Conservation (phyloP, 2,113 vertebrate genomes). For the Bombycilla garrulus region DNA sequence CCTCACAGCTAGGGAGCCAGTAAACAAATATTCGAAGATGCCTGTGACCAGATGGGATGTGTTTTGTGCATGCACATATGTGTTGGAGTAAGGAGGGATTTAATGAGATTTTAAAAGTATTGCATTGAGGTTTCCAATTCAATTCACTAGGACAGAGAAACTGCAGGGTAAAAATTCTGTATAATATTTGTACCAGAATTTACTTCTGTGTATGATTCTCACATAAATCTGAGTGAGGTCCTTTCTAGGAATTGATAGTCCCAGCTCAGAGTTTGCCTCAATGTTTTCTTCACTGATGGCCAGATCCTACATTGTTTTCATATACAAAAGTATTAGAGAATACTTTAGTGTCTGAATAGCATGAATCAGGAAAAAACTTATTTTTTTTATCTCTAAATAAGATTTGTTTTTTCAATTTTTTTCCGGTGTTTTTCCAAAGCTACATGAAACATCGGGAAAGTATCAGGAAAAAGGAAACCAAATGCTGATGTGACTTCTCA, state of each 20-base stretch:
- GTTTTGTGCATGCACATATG: fast-evolving
- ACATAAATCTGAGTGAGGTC: neutral
- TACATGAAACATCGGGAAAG: slow-evolving; percentile 38
- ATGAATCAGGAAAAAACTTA: neutral
- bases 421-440: slow-evolving; percentile 61
- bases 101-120: neutral
- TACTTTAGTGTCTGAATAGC: neutral
- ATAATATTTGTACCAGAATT: neutral
- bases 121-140: neutral
- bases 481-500: slow-evolving; percentile 42
- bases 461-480: slow-evolving; percentile 71
- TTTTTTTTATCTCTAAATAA: neutral
- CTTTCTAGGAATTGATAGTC: neutral
- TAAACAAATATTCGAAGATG: neutral
- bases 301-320: neutral
- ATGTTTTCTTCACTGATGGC: neutral
- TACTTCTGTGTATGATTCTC: neutral
- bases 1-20: neutral
- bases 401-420: neutral
- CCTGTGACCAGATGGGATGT: too few relatives aligned
- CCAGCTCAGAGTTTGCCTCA: neutral
- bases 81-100: neutral
- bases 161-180: neutral
- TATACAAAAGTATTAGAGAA: neutral
- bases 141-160: neutral